Evolutionary conservation across 2,113 vertebrate species (phyloP).

Genomic region (Pipra filicauda): DNA sequence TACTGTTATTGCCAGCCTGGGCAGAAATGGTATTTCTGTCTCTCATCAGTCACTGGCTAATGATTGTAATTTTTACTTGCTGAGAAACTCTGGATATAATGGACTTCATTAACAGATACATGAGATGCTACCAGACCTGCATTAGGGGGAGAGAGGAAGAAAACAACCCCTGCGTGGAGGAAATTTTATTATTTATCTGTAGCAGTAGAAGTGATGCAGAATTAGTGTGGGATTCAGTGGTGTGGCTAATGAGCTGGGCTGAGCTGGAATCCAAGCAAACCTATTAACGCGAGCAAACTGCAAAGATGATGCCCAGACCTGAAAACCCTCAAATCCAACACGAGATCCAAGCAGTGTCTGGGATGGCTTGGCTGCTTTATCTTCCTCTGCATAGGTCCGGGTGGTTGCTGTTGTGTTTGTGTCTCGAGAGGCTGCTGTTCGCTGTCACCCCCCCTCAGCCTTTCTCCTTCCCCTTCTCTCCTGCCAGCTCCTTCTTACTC

Average conservation of each 20-base stretch:
- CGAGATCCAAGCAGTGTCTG: background rate
- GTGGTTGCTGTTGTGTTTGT: background rate
- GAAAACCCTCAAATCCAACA: background rate
- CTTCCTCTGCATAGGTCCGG: fast-evolving
- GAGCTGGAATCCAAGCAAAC: constrained; percentile 3
- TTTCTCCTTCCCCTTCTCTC: background rate
- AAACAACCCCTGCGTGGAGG: constrained; percentile 19
- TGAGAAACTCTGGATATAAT: constrained; percentile 23
- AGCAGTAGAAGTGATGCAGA: constrained; percentile 7
- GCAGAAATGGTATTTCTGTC: background rate
- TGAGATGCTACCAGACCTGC: background rate
- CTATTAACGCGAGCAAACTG: background rate
- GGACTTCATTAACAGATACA: constrained; percentile 20
- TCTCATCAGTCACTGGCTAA: constrained; percentile 12
- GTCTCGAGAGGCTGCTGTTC: background rate
- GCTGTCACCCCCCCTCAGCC: background rate
- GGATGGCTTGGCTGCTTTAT: background rate
- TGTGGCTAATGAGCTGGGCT: constrained; percentile 33
- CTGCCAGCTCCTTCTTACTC: background rate
- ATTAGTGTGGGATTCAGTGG: background rate
- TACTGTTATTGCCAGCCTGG: background rate
- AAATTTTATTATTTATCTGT: constrained; percentile 43
- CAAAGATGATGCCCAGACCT: background rate
- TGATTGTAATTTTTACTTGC: constrained; percentile 38
- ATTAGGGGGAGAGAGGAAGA: constrained; percentile 12